phyloP scores from a whole-genome alignment of 2,113 vertebrate genomes.

The Corythornis vintsioides region DNA sequence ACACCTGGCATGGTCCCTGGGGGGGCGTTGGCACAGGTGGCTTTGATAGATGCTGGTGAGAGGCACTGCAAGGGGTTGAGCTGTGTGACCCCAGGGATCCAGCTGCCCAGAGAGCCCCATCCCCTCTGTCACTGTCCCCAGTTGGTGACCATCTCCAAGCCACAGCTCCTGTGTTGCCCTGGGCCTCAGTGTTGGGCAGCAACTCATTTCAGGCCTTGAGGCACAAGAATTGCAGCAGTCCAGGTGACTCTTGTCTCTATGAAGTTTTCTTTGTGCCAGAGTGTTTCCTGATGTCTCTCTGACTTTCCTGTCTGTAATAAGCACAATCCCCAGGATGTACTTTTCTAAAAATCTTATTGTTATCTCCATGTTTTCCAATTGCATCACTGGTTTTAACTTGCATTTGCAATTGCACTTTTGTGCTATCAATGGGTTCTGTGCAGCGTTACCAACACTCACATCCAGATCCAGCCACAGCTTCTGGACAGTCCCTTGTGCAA shows the following conservation, averaged over 20 bases:
- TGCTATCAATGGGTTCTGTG: neutral
- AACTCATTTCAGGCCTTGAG: no score
- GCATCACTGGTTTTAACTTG: neutral
- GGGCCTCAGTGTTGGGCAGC: fast-evolving
- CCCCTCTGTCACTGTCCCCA: neutral
- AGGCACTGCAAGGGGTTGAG: fast-evolving
- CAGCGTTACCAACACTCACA: neutral
- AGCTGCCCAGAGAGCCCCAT: neutral
- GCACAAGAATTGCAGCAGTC: neutral
- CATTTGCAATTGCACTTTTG: neutral
- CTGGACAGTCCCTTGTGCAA: neutral
- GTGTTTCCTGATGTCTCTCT: neutral
- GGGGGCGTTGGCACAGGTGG: no score
- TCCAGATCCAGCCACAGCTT: neutral
- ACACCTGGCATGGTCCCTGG: fast-evolving
- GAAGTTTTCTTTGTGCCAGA: neutral
- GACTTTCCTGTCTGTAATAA: neutral
- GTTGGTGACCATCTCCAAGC: neutral
- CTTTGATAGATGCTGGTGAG: fast-evolving
- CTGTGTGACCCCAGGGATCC: fast-evolving
- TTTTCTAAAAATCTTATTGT: neutral
- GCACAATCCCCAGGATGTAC: neutral
- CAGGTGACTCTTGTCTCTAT: neutral
- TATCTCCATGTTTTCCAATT: neutral
- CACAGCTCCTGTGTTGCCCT: fast-evolving